A percentile compares a stretch with the other conserved stretches of the same genome.
Evolutionary conservation across 2,888 invertebrate genomes (phyloP).

Genomic region (Orthosia gracilis): DNA sequence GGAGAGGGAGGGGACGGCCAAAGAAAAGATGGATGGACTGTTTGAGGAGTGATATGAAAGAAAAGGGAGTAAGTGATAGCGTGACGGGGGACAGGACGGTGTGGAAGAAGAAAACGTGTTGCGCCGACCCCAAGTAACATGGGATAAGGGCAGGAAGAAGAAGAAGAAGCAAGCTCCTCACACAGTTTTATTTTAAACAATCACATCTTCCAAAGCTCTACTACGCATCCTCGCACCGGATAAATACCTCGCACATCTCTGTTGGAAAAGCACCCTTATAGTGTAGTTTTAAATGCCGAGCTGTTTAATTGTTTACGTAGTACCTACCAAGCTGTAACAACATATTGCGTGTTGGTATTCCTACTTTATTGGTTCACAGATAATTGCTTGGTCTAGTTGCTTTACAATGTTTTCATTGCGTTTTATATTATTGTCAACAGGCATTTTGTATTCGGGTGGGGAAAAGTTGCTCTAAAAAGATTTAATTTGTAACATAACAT

Average conservation of each 20-base stretch:
- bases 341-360: conserved; percentile 22
- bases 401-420: conserved; percentile 26
- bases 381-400: conserved; percentile 43
- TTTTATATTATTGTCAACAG: conserved; percentile 13
- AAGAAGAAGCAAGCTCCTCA: too few relatives aligned
- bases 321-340: conserved; percentile 40
- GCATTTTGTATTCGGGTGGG: not conserved
- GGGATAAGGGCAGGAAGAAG: too few relatives aligned
- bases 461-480: not conserved
- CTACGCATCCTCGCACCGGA: not conserved
- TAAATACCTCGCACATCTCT: not conserved
- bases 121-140: too few relatives aligned
- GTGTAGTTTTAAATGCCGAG: conserved; percentile 46
- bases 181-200: too few relatives aligned
- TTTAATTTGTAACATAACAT: too few relatives aligned
- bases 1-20: too few relatives aligned
- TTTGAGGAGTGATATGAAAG: too few relatives aligned
- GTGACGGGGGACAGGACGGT: too few relatives aligned
- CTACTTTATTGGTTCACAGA: conserved; percentile 42
- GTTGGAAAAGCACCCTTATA: conserved; percentile 3
- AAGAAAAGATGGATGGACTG: too few relatives aligned
- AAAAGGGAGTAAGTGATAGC: too few relatives aligned
- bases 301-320: conserved; percentile 45
- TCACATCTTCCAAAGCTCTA: too few relatives aligned
- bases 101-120: too few relatives aligned